Evolutionary conservation across 2,113 vertebrate genomes (phyloP).

Genomic region (Rousettus leschenaultii): DNA sequence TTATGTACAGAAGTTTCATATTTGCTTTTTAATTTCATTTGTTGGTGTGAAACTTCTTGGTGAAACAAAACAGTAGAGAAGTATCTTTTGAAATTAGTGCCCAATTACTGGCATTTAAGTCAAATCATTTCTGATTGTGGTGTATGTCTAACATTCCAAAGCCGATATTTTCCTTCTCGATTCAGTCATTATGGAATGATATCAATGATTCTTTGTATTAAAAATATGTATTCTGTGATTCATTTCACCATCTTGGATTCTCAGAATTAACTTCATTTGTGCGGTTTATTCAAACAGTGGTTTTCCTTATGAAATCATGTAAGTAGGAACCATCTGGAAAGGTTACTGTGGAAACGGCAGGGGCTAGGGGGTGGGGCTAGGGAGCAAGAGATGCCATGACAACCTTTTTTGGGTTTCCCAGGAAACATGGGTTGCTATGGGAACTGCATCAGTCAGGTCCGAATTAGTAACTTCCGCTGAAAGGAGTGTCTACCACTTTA

Average conservation of each 20-base stretch:
- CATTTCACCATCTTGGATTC: constrained; percentile 61
- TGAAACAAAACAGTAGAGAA: constrained; percentile 43
- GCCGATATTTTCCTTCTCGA: constrained; percentile 37
- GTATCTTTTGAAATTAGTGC: constrained; percentile 62
- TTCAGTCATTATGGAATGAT: constrained; percentile 33
- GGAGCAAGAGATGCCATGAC: constrained; percentile 90
- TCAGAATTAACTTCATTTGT: constrained; percentile 72
- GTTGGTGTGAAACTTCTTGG: constrained; percentile 62
- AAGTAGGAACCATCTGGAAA: constrained; percentile 91
- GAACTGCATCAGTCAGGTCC: constrained; percentile 92
- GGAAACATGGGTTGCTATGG: constrained; percentile 95
- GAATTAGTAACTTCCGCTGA: constrained; percentile 92
- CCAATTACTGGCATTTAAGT: constrained; percentile 54
- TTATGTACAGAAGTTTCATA: constrained; percentile 4
- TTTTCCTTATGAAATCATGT: constrained; percentile 70
- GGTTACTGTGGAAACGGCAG: constrained; percentile 88
- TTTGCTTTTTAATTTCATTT: constrained; percentile 35
- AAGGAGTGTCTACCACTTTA: constrained; percentile 85
- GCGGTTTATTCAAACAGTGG: constrained; percentile 73
- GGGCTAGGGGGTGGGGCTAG: constrained; percentile 76
- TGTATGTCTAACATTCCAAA: constrained; percentile 30
- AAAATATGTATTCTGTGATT: constrained; percentile 47
- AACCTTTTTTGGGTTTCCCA: constrained; percentile 95
- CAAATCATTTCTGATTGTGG: constrained; percentile 41
- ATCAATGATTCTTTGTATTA: constrained; percentile 32